phyloP scores from a whole-genome alignment of 2,797 vertebrate species.

The Chelonia mydas region DNA sequence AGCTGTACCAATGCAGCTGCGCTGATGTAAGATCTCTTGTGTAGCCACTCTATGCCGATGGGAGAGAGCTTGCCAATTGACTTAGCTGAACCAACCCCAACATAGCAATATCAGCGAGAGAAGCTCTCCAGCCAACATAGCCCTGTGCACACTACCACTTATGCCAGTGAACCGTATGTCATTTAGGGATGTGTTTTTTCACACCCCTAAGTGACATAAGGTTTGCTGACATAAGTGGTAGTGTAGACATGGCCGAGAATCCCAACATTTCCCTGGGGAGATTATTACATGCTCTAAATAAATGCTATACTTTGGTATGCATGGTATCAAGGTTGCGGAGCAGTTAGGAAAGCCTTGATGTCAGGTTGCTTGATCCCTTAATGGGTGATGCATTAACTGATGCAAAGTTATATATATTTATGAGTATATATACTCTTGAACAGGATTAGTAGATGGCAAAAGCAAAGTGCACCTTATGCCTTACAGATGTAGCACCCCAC shows the following conservation, averaged over 20 bases:
- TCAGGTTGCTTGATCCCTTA: not conserved
- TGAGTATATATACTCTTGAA: not conserved
- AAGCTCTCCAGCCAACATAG: too few relatives aligned
- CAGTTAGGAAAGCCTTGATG: not conserved
- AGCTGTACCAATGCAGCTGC: too few relatives aligned
- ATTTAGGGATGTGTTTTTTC: too few relatives aligned
- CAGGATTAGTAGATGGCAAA: accelerated
- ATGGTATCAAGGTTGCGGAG: not conserved
- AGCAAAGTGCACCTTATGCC: not conserved
- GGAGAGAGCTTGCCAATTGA: too few relatives aligned
- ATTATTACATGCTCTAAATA: not conserved
- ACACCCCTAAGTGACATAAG: too few relatives aligned
- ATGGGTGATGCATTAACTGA: accelerated
- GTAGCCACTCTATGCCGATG: too few relatives aligned
- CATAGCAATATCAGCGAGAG: too few relatives aligned
- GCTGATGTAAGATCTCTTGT: too few relatives aligned
- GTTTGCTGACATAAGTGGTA: too few relatives aligned
- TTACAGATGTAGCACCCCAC: not conserved
- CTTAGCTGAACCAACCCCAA: too few relatives aligned
- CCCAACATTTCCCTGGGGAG: not conserved
- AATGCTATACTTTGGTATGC: not conserved
- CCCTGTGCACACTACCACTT: too few relatives aligned
- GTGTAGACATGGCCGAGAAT: not conserved
- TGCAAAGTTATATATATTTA: not conserved
- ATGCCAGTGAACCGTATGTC: too few relatives aligned